A percentile compares a stretch with the other conserved stretches of the same genome.
phyloP scores from a whole-genome alignment of 1,140 invertebrate genomes.

The Mamestra configurata region DNA sequence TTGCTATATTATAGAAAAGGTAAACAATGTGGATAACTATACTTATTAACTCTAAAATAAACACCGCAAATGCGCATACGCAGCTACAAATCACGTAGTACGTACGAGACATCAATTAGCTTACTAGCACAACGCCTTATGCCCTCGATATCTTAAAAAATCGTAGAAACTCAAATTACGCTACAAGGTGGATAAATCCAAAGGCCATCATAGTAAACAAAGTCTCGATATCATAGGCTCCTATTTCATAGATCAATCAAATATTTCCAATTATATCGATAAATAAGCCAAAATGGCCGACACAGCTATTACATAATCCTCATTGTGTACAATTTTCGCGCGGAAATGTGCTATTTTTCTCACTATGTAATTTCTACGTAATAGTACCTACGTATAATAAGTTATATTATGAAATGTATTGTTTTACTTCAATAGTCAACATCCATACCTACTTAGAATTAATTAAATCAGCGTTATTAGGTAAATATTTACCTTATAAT shows the following conservation, averaged over 20 bases:
- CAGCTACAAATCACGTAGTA: neutral
- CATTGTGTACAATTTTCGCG: slow-evolving; percentile 11
- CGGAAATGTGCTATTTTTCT: slow-evolving; percentile 54
- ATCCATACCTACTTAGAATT: neutral
- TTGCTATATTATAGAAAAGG: neutral
- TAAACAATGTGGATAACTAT: neutral
- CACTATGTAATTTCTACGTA: slow-evolving; percentile 30
- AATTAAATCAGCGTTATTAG: neutral
- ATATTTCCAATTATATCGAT: slow-evolving; percentile 60
- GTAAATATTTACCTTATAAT: slow-evolving; percentile 15
- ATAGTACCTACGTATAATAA: too few relatives aligned
- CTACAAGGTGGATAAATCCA: slow-evolving; percentile 55
- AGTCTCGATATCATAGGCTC: slow-evolving; percentile 61
- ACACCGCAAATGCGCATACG: slow-evolving; percentile 1
- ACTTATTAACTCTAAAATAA: neutral
- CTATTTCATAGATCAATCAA: slow-evolving; percentile 69
- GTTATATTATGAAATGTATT: slow-evolving; percentile 35
- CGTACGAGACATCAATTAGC: neutral
- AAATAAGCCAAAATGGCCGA: slow-evolving; percentile 50
- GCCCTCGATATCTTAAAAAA: slow-evolving; percentile 60
- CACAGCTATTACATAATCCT: slow-evolving; percentile 34
- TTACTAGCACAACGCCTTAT: slow-evolving; percentile 42
- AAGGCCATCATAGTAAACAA: slow-evolving; percentile 64
- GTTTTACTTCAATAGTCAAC: slow-evolving; percentile 30
- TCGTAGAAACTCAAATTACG: slow-evolving; percentile 53